A percentile compares a stretch with the other conserved stretches of the same genome.
These are phyloP conservation scores for Amphilophus citrinellus DNA, from an alignment of 2,113 vertebrate species.

Conservation along the genomic window DNA sequence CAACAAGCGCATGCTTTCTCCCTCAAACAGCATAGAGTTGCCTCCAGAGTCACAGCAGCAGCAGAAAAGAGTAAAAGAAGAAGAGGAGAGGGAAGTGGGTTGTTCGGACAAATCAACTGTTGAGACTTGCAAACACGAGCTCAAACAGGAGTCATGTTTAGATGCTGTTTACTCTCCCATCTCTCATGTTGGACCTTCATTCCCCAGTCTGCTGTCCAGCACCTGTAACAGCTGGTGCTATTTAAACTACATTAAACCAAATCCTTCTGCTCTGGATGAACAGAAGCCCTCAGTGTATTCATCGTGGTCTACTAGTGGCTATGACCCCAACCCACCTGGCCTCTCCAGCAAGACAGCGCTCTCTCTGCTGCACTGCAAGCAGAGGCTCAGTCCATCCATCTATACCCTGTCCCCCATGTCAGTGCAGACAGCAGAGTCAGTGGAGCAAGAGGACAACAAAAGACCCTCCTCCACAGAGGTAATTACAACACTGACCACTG, in stretches of 20 bases:
- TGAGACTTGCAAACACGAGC: conserved; percentile 32
- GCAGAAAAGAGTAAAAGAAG: conserved; percentile 94
- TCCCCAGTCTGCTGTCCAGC: conserved; percentile 91
- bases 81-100: conserved; percentile 80
- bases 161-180: conserved; percentile 70
- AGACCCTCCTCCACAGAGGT: conserved; percentile 90
- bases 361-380: conserved; percentile 93
- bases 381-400: conserved; percentile 90
- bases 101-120: conserved; percentile 16
- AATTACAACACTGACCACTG: conserved; percentile 62
- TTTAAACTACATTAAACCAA: conserved; percentile 96
- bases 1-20: conserved; percentile 93
- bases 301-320: conserved; percentile 91
- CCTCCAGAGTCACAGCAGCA: conserved; percentile 89
- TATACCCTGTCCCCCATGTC: conserved; percentile 90
- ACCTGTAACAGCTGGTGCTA: conserved; percentile 98
- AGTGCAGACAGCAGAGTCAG: conserved; percentile 69
- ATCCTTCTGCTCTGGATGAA: conserved; percentile 87
- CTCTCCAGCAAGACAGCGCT: conserved; percentile 93
- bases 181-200: conserved; percentile 84
- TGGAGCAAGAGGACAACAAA: conserved; percentile 84
- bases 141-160: conserved; percentile 47
- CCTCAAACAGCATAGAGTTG: conserved; percentile 91
- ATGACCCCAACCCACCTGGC: conserved; percentile 94
- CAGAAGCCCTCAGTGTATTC: conserved; percentile 91